These are phyloP conservation scores for Chelonoidis abingdonii DNA, from an alignment of 2,113 vertebrate species.

Conservation along the genomic window DNA sequence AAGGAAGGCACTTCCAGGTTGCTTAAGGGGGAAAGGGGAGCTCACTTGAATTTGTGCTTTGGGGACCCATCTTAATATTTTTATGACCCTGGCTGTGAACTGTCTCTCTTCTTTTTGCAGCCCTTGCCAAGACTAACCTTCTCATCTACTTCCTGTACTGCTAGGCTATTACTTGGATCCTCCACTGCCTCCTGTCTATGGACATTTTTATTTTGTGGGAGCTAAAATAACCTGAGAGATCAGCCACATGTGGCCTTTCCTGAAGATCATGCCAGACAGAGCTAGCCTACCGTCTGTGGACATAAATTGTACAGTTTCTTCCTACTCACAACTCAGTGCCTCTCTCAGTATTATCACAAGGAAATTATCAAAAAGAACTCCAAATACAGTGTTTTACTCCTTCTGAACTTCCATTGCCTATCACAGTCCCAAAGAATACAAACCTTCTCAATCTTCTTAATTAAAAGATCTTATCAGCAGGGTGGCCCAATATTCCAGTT, in stretches of 20 bases:
- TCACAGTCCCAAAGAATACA: neutral
- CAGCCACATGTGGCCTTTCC: neutral
- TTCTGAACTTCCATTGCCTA: neutral
- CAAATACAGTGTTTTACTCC: neutral
- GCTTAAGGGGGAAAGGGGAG: neutral
- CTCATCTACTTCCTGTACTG: neutral
- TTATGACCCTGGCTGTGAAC: neutral
- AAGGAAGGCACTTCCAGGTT: neutral
- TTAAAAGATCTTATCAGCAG: neutral
- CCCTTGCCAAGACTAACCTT: neutral
- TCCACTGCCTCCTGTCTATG: neutral
- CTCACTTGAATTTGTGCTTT: neutral
- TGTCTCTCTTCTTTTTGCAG: rapidly evolving
- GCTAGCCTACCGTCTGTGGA: neutral
- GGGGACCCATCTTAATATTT: neutral
- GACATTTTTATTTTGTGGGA: neutral
- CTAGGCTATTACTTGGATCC: neutral
- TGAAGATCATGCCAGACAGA: neutral
- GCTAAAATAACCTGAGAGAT: neutral
- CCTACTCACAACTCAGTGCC: neutral
- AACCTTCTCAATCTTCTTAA: neutral
- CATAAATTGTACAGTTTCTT: neutral
- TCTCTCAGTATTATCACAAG: slow-evolving; percentile 1
- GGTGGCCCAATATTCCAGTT: neutral
- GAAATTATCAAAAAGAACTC: slow-evolving; percentile 6